Evolutionary conservation across 2,113 vertebrate genomes (phyloP).

Genomic region (Tauraco erythrolophus): DNA sequence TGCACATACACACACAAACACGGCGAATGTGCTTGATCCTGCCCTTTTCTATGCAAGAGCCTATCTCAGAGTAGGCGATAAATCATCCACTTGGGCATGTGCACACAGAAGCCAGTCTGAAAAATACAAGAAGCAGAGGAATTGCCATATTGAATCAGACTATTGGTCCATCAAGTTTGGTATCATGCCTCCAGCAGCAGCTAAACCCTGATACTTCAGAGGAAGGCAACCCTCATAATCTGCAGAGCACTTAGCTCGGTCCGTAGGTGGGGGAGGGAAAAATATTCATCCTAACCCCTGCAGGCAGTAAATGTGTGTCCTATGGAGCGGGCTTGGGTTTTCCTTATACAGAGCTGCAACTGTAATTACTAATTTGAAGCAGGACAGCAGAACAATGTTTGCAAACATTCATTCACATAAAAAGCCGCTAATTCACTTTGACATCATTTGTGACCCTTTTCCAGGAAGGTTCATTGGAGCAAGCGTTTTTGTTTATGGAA

Average conservation of each 20-base stretch:
- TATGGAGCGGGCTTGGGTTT: background rate
- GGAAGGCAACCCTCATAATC: constrained; percentile 3
- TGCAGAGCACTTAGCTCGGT: background rate
- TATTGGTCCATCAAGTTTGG: constrained; percentile 61
- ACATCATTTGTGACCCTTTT: constrained; percentile 59
- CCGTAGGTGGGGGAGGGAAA: background rate
- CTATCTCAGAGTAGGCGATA: background rate
- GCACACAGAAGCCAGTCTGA: constrained; percentile 37
- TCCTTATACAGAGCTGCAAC: background rate
- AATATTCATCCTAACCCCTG: background rate
- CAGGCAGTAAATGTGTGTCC: constrained; percentile 39
- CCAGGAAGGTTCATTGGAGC: constrained; percentile 44
- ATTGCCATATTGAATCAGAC: constrained; percentile 71
- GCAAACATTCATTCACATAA: constrained; percentile 31
- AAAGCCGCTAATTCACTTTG: constrained; percentile 49
- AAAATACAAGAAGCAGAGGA: constrained; percentile 48
- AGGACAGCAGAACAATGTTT: constrained; percentile 19
- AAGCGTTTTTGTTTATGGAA: constrained; percentile 36
- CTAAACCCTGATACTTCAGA: constrained; percentile 23
- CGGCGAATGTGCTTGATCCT: background rate
- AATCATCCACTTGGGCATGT: constrained; percentile 32
- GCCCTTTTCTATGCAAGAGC: background rate
- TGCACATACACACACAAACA: background rate
- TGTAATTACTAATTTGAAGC: constrained; percentile 28
- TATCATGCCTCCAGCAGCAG: constrained; percentile 62